A percentile compares a stretch with the other conserved stretches of the same genome.
phyloP scores from a whole-genome alignment of 2,113 vertebrate genomes.

The Sapayoa aenigma region DNA sequence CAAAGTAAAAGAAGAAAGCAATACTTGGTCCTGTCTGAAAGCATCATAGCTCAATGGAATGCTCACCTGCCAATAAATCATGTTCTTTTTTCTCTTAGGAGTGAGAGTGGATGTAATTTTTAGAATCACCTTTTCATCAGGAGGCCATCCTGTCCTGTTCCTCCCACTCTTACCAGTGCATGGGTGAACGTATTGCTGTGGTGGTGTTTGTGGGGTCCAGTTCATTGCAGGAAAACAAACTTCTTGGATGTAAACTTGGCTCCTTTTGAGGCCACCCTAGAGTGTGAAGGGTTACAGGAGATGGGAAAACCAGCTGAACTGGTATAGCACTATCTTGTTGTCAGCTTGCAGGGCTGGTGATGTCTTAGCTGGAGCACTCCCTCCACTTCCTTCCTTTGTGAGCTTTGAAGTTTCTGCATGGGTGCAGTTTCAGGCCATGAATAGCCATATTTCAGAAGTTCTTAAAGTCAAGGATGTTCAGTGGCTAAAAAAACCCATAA shows the following conservation, averaged over 20 bases:
- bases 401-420: neutral
- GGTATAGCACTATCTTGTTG: neutral
- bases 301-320: neutral
- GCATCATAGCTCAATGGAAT: rapidly evolving
- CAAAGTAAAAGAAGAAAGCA: neutral
- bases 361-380: neutral
- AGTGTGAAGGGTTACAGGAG: neutral
- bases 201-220: neutral
- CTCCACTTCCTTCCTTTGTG: neutral
- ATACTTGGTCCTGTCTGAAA: neutral
- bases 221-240: neutral
- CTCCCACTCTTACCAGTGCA: neutral
- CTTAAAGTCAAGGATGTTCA: neutral
- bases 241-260: neutral
- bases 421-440: neutral
- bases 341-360: neutral
- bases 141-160: neutral
- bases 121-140: neutral
- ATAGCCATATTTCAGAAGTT: neutral
- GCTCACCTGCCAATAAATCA: neutral
- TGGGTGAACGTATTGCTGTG: neutral
- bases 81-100: neutral
- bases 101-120: neutral
- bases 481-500: neutral
- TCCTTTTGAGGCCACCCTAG: neutral